Conservation (phyloP, 2,888 invertebrate species). For the Cephus rjabovi region DNA sequence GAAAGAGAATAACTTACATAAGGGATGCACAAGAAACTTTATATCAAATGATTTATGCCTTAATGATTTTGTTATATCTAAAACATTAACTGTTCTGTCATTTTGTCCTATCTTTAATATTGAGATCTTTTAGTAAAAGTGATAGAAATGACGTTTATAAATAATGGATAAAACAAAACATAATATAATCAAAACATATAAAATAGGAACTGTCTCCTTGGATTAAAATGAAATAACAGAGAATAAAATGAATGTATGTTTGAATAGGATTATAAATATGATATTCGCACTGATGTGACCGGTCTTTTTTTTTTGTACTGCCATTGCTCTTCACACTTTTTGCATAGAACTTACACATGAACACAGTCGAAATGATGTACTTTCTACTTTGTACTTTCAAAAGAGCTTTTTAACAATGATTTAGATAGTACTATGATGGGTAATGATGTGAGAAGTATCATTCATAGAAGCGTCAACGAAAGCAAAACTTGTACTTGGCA, state of each 20-base stretch:
- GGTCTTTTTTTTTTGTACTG: neutral
- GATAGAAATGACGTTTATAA: neutral
- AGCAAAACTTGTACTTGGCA: neutral
- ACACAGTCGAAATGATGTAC: neutral
- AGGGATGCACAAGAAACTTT: neutral
- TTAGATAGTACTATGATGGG: neutral
- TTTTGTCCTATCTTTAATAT: neutral
- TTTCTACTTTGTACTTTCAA: slow-evolving; percentile 4
- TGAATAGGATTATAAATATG: neutral
- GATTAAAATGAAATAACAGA: neutral
- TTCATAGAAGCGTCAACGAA: neutral
- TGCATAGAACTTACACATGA: slow-evolving; percentile 1
- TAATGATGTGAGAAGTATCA: neutral
- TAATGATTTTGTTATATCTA: neutral
- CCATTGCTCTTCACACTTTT: neutral
- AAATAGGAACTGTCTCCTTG: neutral
- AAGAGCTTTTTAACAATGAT: neutral
- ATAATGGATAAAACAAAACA: neutral
- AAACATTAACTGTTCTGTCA: neutral
- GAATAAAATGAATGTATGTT: neutral
- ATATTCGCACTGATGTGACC: neutral
- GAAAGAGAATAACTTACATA: neutral
- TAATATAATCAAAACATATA: neutral
- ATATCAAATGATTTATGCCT: neutral
- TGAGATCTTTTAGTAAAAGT: neutral